These are phyloP conservation scores for Platalea minor DNA, from an alignment of 2,797 vertebrate genomes.

Conservation along the genomic window DNA sequence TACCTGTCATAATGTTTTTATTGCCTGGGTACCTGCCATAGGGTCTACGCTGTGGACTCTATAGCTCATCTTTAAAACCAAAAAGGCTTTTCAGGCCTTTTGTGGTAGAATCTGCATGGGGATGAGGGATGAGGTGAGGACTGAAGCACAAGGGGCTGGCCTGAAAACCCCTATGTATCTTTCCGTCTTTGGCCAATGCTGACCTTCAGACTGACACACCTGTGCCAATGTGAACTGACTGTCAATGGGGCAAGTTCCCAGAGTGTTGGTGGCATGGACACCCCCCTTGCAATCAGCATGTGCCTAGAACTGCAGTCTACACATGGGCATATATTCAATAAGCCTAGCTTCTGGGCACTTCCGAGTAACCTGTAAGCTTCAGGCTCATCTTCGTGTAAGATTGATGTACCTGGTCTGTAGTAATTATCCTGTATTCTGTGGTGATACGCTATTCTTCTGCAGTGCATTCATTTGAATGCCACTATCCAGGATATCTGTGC, in stretches of 20 bases:
- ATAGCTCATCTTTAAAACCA: neutral
- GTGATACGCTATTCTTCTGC: neutral
- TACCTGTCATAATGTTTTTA: neutral
- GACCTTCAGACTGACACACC: neutral
- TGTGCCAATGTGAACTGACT: neutral
- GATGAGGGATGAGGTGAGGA: neutral
- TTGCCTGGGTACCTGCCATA: neutral
- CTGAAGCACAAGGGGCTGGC: neutral
- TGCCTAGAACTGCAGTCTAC: neutral
- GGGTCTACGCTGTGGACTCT: neutral
- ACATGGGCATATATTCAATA: neutral
- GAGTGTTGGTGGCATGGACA: neutral
- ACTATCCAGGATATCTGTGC: neutral
- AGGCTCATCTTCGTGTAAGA: neutral
- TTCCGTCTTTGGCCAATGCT: neutral
- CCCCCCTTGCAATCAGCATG: neutral
- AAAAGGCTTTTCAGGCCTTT: neutral
- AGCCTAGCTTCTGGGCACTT: neutral
- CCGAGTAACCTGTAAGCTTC: neutral
- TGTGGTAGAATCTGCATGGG: neutral
- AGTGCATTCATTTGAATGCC: conserved; percentile 18
- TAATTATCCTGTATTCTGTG: neutral
- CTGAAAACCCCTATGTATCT: neutral
- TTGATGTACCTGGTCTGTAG: neutral
- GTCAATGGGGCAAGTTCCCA: neutral